Evolutionary conservation across 2,113 vertebrate genomes (phyloP).

Genomic region (Phyllostomus discolor): DNA sequence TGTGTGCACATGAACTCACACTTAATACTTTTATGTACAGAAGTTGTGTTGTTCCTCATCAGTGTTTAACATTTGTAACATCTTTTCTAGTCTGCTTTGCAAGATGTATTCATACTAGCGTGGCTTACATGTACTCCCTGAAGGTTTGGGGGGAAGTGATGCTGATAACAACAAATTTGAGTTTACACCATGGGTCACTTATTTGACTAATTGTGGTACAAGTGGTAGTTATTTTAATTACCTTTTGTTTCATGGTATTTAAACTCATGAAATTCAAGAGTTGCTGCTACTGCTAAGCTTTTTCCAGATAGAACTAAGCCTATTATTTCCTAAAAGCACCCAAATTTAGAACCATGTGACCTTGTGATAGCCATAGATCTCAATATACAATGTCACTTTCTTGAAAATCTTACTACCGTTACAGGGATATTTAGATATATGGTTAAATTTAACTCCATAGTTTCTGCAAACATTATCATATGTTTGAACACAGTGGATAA

Average conservation of each 20-base stretch:
- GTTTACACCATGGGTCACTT: neutral
- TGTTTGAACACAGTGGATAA: slow-evolving; percentile 11
- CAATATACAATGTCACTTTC: neutral
- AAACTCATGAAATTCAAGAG: slow-evolving; percentile 5
- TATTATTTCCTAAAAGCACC: slow-evolving; percentile 50
- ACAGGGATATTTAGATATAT: neutral
- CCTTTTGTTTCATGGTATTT: neutral
- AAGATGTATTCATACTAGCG: neutral
- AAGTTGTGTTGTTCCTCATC: neutral
- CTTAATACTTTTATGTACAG: neutral
- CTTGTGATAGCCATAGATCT: neutral
- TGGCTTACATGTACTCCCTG: neutral
- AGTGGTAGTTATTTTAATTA: slow-evolving; percentile 17
- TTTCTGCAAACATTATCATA: slow-evolving; percentile 4
- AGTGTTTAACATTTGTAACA: neutral
- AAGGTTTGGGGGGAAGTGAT: neutral
- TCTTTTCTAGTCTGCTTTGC: neutral
- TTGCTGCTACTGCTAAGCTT: neutral
- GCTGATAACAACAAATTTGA: neutral
- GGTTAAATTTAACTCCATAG: neutral
- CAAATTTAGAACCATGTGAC: neutral
- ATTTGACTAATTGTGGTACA: neutral
- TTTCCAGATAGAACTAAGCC: slow-evolving; percentile 13
- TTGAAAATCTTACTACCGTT: neutral
- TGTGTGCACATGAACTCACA: accelerated